These are phyloP conservation scores for Cricetomys ansorgei DNA, from an alignment of 2,113 vertebrate genomes.

Conservation along the genomic window DNA sequence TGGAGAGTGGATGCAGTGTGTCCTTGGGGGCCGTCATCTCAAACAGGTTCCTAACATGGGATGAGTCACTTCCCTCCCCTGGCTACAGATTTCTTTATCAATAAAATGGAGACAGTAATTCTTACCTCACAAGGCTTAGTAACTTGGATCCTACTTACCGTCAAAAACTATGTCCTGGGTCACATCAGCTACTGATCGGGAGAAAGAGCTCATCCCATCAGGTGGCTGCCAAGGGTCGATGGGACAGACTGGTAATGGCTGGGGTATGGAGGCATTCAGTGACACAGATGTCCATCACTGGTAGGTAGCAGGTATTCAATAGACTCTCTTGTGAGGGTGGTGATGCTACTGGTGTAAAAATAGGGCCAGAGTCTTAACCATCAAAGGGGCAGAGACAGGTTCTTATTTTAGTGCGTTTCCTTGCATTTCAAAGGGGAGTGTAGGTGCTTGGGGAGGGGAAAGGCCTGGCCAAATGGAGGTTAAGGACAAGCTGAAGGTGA, in stretches of 20 bases:
- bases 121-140: neutral
- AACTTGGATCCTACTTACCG: neutral
- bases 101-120: neutral
- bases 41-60: neutral
- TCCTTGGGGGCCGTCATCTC: neutral
- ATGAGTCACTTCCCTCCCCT: constrained; percentile 23
- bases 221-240: neutral
- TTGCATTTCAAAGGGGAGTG: neutral
- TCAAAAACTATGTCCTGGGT: neutral
- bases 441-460: neutral
- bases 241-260: accelerated
- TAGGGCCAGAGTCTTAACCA: accelerated
- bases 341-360: neutral
- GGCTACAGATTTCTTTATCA: neutral
- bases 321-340: neutral
- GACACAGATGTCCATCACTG: neutral
- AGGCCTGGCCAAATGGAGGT: neutral
- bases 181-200: neutral
- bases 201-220: neutral
- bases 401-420: constrained; percentile 42
- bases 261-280: neutral
- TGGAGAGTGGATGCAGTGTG: neutral
- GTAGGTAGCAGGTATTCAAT: neutral
- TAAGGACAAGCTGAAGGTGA: neutral
- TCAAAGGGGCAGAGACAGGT: neutral